Evolutionary conservation across 1,140 invertebrate species (phyloP).

Genomic region (Asbolus verrucosus): DNA sequence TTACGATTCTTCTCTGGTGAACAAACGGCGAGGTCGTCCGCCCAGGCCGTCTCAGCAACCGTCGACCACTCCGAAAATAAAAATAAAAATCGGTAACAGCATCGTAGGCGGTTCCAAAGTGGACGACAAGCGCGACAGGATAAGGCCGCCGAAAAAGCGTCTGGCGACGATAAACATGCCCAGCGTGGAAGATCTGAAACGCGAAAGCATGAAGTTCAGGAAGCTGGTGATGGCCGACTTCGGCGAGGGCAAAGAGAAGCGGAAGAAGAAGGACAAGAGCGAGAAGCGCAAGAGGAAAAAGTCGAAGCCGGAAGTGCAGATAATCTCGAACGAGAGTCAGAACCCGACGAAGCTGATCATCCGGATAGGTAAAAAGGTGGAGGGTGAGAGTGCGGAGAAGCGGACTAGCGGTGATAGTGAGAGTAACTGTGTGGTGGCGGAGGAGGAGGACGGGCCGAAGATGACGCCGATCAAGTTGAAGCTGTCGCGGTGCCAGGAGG

Average conservation of each 20-base stretch:
- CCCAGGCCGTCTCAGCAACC: conserved; percentile 61
- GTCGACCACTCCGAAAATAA: conserved; percentile 78
- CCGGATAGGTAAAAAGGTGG: conserved; percentile 68
- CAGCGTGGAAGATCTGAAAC: conserved; percentile 80
- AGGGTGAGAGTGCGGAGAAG: too few relatives aligned
- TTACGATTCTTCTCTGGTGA: conserved; percentile 60
- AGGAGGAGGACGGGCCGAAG: conserved; percentile 63
- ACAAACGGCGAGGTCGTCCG: conserved; percentile 71
- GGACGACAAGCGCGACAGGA: conserved; percentile 69
- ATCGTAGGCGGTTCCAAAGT: conserved; percentile 64
- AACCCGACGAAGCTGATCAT: conserved; percentile 78
- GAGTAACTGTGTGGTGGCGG: conserved; percentile 30
- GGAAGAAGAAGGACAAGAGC: conserved; percentile 73
- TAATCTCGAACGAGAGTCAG: conserved; percentile 71
- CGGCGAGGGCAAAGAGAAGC: conserved; percentile 74
- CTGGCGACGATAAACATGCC: conserved; percentile 69
- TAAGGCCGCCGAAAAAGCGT: conserved; percentile 85
- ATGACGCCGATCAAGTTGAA: conserved; percentile 85
- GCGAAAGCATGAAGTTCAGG: conserved; percentile 90
- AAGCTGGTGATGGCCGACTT: conserved; percentile 82
- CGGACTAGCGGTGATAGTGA: conserved; percentile 51
- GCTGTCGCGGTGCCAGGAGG: conserved; percentile 81
- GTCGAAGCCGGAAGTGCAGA: conserved; percentile 70
- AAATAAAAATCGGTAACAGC: conserved; percentile 83
- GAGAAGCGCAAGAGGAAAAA: conserved; percentile 77